Conservation (phyloP, 2,113 vertebrate genomes). For the Ictalurus punctatus region DNA sequence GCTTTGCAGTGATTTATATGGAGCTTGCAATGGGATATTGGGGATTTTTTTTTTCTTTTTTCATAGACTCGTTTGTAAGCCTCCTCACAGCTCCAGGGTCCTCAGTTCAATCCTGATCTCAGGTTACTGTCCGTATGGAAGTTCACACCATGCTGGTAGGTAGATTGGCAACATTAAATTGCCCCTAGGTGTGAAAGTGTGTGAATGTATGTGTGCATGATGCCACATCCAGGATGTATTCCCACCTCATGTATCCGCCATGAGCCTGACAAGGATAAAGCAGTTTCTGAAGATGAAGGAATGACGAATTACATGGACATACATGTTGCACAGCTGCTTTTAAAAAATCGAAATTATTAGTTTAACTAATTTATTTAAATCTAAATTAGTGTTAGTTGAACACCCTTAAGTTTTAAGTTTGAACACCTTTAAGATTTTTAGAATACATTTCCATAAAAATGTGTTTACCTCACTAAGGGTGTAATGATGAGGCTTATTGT, state of each 20-base stretch:
- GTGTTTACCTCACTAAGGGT: background rate
- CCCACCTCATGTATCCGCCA: background rate
- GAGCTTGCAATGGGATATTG: background rate
- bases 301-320: background rate
- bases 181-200: background rate
- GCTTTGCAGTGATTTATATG: background rate
- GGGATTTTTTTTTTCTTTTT: background rate
- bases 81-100: background rate
- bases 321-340: background rate
- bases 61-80: background rate
- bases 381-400: too few relatives aligned
- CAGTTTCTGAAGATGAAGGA: background rate
- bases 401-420: too few relatives aligned
- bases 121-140: background rate
- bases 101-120: background rate
- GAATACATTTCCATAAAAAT: background rate
- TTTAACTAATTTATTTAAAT: background rate
- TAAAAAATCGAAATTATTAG: background rate
- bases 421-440: background rate
- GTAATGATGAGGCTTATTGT: background rate
- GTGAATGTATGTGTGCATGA: background rate
- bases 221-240: background rate
- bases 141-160: background rate
- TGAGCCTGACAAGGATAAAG: background rate
- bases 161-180: background rate